Percentiles rank a stretch among this genome's conserved stretches.
phyloP scores from a whole-genome alignment of 1,140 invertebrate genomes.

The Camponotus pennsylvanicus region DNA sequence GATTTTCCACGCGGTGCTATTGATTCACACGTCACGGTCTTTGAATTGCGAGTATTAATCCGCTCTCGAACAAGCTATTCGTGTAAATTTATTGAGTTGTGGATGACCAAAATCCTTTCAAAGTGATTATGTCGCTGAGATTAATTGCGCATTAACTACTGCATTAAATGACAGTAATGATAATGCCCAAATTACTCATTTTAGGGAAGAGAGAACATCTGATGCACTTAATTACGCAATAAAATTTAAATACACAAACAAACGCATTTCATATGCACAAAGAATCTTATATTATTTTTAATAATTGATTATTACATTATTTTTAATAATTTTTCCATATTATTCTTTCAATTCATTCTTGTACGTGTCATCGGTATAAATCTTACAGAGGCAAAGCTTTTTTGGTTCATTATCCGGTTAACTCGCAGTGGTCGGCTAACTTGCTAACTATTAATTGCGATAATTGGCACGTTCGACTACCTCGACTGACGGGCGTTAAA shows the following conservation, averaged over 20 bases:
- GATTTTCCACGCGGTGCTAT: background rate
- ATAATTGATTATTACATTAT: background rate
- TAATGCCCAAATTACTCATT: background rate
- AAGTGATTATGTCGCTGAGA: slow-evolving; percentile 18
- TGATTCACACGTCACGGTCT: background rate
- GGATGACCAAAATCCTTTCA: slow-evolving; percentile 18
- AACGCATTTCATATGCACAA: background rate
- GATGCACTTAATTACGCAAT: background rate
- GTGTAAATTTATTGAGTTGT: slow-evolving; percentile 32
- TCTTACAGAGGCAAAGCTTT: slow-evolving; percentile 31
- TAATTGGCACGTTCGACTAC: slow-evolving; percentile 21
- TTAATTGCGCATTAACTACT: slow-evolving; percentile 29
- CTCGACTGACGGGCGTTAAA: background rate
- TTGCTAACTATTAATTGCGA: slow-evolving; percentile 59
- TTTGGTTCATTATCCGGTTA: slow-evolving; percentile 64
- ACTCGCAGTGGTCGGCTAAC: slow-evolving; percentile 60
- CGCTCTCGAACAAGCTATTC: slow-evolving; percentile 3
- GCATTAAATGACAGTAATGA: slow-evolving; percentile 6
- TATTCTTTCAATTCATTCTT: background rate
- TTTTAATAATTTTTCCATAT: background rate
- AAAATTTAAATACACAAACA: background rate
- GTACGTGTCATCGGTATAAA: background rate
- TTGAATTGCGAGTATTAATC: slow-evolving; percentile 11
- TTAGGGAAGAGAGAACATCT: background rate
- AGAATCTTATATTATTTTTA: background rate